Base-by-base conservation (phyloP, 2,888 invertebrate species). In the Parnassius orleans region DNA sequence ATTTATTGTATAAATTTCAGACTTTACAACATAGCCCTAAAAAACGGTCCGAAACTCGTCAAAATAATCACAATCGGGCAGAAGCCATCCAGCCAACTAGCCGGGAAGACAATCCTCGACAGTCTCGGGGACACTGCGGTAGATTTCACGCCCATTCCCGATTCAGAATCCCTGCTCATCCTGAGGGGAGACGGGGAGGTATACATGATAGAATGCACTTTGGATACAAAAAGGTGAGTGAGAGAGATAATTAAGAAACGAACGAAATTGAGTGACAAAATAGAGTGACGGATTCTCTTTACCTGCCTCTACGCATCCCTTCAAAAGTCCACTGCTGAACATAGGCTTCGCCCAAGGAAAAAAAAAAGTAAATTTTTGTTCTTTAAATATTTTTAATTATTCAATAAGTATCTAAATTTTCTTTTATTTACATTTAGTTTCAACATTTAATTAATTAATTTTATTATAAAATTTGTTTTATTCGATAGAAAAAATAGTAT, bases 101-200 rank as follows among this genome's bases (percentile, higher is more conserved):
- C 93, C 10, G 91, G 93, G 0, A 91, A 91, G 43, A 77, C 84
- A 0, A 72, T 91, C n/a, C 80, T 92, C 53, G 88, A 89, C 63
- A 90, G 91, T 10, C 92, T 98, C n/a, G 98, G 98, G 0, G 97
- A 98, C 75, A 94, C 94, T 0, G 96, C 96, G 0, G 95, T 98
- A 14, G 96, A 96, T 84, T 98, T 98, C 87, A 97, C 97, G 76
- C 70, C 83, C 0, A 74, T 80, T 1, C 86, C 85, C 0, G 81
- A 82, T 53, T 69, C 78, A 0, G 84, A 87, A 7, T 71, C 76
- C 10, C 92, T 97, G 60, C 93, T 96, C 60, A 93, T 98, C 60
- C 89, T 98, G 58, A 93, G 95, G 60, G 98, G 97, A 1, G 97
- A 97, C 78, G 98, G 98, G 1, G 96, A 96, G 69, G 94, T 98